phyloP scores from a whole-genome alignment of 2,113 vertebrate species.

The Antigone vipio region DNA sequence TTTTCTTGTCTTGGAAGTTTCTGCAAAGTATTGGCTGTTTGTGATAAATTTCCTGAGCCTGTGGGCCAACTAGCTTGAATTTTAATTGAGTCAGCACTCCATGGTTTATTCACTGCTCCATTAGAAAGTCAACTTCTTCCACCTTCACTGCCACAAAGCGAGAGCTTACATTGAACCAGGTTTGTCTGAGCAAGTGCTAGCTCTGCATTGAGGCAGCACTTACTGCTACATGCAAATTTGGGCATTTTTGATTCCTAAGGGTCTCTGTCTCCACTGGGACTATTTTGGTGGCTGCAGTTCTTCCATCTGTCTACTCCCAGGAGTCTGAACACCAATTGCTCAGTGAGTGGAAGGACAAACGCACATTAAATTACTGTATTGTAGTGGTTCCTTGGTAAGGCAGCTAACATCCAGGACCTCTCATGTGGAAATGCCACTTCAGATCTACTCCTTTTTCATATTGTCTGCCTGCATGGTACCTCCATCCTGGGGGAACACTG shows the following conservation, averaged over 20 bases:
- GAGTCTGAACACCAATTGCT: neutral
- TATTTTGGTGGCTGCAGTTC: neutral
- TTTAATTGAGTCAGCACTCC: neutral
- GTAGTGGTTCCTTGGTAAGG: neutral
- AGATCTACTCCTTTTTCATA: neutral
- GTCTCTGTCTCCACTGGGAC: neutral
- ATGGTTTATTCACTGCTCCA: neutral
- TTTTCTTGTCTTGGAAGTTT: neutral
- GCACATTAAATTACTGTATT: neutral
- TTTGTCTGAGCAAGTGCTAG: neutral
- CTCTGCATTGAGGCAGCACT: neutral
- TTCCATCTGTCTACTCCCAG: neutral
- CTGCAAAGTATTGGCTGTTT: neutral
- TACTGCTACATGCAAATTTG: neutral
- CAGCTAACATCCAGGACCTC: neutral
- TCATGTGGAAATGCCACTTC: neutral
- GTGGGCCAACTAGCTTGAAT: neutral
- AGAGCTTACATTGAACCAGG: neutral
- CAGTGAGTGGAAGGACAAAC: neutral
- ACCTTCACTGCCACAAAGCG: neutral
- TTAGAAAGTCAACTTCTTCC: neutral
- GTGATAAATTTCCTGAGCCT: neutral
- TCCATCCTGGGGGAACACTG: neutral
- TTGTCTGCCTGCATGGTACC: neutral
- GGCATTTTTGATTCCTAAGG: neutral